Evolutionary conservation across 2,113 vertebrate species (phyloP).

Genomic region (Alces alces): DNA sequence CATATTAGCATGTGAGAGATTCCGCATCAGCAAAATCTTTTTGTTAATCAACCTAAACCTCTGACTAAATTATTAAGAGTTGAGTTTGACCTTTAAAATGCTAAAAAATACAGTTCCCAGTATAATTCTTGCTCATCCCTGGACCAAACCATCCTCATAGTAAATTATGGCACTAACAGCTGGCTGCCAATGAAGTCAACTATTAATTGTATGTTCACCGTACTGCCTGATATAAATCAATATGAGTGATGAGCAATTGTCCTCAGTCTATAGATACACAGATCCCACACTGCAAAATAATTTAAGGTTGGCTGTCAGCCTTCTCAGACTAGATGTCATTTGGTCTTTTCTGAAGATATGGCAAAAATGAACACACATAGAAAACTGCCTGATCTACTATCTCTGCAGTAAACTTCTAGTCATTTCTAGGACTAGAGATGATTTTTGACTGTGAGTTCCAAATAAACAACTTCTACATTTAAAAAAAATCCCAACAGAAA

Average conservation of each 20-base stretch:
- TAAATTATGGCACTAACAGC: conserved; percentile 85
- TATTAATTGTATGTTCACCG: conserved; percentile 86
- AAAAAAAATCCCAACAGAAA: background rate
- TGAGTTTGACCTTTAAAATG: conserved; percentile 78
- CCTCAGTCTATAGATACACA: conserved; percentile 72
- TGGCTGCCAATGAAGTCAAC: conserved; percentile 84
- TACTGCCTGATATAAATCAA: conserved; percentile 83
- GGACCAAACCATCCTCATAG: conserved; percentile 72
- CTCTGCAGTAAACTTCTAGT: background rate
- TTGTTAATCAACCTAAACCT: conserved; percentile 59
- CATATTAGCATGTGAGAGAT: conserved; percentile 27
- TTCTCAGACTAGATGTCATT: conserved; percentile 63
- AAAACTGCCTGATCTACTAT: background rate
- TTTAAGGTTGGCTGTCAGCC: conserved; percentile 80
- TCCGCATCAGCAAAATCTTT: conserved; percentile 38
- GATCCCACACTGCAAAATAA: conserved; percentile 75
- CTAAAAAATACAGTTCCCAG: conserved; percentile 77
- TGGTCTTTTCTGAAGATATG: conserved; percentile 64
- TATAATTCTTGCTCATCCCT: conserved; percentile 77
- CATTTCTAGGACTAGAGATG: conserved; percentile 18
- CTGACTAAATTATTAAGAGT: conserved; percentile 63
- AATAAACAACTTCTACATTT: background rate
- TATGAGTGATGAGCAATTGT: conserved; percentile 80
- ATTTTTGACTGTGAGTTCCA: background rate
- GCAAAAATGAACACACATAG: conserved; percentile 51